phyloP scores from a whole-genome alignment of 2,113 vertebrate genomes.

The Saguinus midas region DNA sequence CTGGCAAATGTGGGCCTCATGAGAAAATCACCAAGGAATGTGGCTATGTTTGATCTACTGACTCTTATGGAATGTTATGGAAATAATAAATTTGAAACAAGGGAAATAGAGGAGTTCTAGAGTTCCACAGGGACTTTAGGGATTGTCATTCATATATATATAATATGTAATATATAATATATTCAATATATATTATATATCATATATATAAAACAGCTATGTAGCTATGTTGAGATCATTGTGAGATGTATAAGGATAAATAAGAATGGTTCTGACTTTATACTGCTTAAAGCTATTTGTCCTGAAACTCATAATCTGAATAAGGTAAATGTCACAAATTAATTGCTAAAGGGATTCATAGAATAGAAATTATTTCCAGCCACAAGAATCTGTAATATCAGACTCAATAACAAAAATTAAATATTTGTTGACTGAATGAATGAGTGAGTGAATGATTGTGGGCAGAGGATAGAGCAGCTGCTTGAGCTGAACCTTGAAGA shows the following conservation, averaged over 20 bases:
- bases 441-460: background rate
- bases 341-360: background rate
- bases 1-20: background rate
- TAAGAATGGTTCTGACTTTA: background rate
- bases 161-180: too few relatives aligned
- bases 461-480: background rate
- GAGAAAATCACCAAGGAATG: slow-evolving; percentile 2
- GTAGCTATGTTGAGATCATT: background rate
- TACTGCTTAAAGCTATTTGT: background rate
- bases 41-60: background rate
- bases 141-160: background rate
- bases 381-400: background rate
- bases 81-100: slow-evolving; percentile 3
- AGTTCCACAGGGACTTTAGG: background rate
- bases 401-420: slow-evolving; percentile 9
- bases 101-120: background rate
- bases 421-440: background rate
- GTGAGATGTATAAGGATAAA: background rate
- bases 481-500: slow-evolving; percentile 9
- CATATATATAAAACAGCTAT: too few relatives aligned
- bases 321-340: background rate
- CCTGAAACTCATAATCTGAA: slow-evolving; percentile 11
- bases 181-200: too few relatives aligned
- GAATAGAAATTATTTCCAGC: background rate
- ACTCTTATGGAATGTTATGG: background rate